phyloP scores from a whole-genome alignment of 1,140 invertebrate genomes.

The Drosophila ambigua region DNA sequence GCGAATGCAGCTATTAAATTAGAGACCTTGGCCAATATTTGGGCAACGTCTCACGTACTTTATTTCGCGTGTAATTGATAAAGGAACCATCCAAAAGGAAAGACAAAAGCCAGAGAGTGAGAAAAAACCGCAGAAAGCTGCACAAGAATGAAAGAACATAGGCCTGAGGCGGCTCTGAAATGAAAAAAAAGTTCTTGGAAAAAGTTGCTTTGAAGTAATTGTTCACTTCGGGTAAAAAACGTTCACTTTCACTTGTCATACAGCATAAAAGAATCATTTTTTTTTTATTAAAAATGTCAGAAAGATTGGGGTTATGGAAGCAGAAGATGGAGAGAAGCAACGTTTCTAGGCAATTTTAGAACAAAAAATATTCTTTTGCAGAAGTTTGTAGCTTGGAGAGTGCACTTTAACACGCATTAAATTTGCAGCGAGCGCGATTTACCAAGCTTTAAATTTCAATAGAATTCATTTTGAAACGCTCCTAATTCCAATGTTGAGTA shows the following conservation, averaged over 20 bases:
- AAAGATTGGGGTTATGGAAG: neutral
- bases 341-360: no score
- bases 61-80: constrained; percentile 51
- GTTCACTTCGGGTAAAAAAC: constrained; percentile 15
- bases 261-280: neutral
- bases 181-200: constrained; percentile 41
- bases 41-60: constrained; percentile 44
- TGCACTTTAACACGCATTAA: no score
- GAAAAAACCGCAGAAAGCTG: no score
- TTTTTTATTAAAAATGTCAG: constrained; percentile 24
- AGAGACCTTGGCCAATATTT: constrained; percentile 49
- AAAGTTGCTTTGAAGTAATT: constrained; percentile 47
- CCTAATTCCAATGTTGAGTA: no score
- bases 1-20: constrained; percentile 62
- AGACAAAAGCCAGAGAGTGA: neutral
- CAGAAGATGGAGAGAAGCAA: no score
- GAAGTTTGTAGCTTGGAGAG: no score
- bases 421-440: no score
- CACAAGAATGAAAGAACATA: neutral
- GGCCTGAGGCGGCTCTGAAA: constrained; percentile 10
- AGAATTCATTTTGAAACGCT: no score
- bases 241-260: constrained; percentile 28
- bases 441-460: no score
- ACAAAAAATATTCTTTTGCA: no score
- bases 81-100: neutral